Base-by-base conservation (phyloP, 2,797 vertebrate species). In the Hypotaenidia philippensis region DNA sequence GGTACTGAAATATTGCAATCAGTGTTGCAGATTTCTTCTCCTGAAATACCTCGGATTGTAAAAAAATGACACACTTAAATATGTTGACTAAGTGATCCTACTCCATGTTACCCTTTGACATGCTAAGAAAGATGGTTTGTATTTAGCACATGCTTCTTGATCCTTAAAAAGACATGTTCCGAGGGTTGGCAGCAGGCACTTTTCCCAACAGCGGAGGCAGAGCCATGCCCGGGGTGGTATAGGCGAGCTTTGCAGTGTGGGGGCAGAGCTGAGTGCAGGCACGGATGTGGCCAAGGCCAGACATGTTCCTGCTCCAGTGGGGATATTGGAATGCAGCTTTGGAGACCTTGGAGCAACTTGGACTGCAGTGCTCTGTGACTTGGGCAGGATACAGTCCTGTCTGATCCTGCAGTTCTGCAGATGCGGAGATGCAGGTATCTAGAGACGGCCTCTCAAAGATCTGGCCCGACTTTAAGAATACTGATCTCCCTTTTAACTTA, bases 251-350 rank as follows among this genome's bases (percentile, higher is more conserved):
- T 1, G 0, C 27, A 79, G 55, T 5, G 1, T 6, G 41, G 41
- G 57, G 26, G 26, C n/a, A 78, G n/a, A 71, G 19, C n/a, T 52
- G 50, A 76, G 29, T 5, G 19, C n/a, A 26, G 44, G 23, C 22
- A 27, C 0, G 2, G 38, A 59, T 53, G 19, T 38, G n/a, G 23
- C 27, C 63, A 52, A 81, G 53, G 32, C 17, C 53, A 71, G 63
- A 69, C 3, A 3, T 5, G 27, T 32, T 31, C 8, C 0, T 27
- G 31, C 22, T 83, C 22, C 64, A 26, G 40, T 0, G 0, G n/a
- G 11, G 36, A 32, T n/a, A 18, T 22, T 10, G 16, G 18, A 56
- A 69, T 63, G 27, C 11, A 71, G 21, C 25, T 92, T 49, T 36
- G 36, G 50, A 86, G 45, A n/a, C 44, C 85, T 66, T 18, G 34